A percentile compares a stretch with the other conserved stretches of the same genome.
Evolutionary conservation across 2,888 invertebrate species (phyloP).

Genomic region (Galerucella pusilla): DNA sequence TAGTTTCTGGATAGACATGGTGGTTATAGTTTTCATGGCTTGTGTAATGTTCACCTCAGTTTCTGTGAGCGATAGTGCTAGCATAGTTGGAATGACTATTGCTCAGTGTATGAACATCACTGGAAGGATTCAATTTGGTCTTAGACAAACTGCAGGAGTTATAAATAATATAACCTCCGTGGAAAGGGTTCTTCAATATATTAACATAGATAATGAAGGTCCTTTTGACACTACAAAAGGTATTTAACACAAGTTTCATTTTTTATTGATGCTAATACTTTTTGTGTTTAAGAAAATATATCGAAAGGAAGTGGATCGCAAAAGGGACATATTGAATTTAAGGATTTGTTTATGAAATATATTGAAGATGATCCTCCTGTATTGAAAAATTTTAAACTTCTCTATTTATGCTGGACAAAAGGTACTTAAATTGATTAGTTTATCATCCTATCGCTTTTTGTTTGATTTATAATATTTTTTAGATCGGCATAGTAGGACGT

Average conservation of each 20-base stretch:
- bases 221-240: constrained; percentile 68
- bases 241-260: constrained; percentile 3
- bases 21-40: constrained; percentile 72
- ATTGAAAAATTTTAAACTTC: constrained; percentile 74
- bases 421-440: constrained; percentile 60
- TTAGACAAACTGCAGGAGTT: constrained; percentile 82
- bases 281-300: constrained; percentile 23
- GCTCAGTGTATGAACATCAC: constrained; percentile 41
- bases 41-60: constrained; percentile 72
- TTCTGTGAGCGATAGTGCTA: constrained; percentile 48
- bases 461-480: constrained; percentile 38
- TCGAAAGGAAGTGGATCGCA: constrained; percentile 72
- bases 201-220: constrained; percentile 77
- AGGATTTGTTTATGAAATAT: constrained; percentile 73
- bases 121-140: constrained; percentile 84
- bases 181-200: constrained; percentile 81
- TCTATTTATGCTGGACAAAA: constrained; percentile 73
- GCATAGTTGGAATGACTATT: constrained; percentile 56
- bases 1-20: constrained; percentile 73
- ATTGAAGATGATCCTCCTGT: constrained; percentile 72
- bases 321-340: constrained; percentile 71
- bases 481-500: constrained; percentile 88
- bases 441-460: too few relatives aligned
- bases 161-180: constrained; percentile 82
- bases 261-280: background rate